Percentiles rank a stretch among this genome's conserved stretches.
Evolutionary conservation across 2,797 vertebrate species (phyloP).

Genomic region (Sarcophilus harrisii): DNA sequence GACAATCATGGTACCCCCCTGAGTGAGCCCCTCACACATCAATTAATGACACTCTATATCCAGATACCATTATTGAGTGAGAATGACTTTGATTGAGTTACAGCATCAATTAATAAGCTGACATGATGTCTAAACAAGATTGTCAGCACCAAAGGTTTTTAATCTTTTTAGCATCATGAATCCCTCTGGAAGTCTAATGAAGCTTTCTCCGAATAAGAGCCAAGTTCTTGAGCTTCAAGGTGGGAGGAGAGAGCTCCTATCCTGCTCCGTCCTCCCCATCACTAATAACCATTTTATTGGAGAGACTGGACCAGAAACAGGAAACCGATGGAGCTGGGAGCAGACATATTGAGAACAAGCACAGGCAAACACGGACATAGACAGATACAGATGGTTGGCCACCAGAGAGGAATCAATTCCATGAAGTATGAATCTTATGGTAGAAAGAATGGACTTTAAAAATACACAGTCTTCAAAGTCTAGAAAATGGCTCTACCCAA

Average conservation of each 20-base stretch:
- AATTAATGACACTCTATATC: background rate
- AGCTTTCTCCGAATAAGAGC: background rate
- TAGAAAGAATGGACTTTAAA: background rate
- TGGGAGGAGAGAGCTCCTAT: background rate
- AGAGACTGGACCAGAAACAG: background rate
- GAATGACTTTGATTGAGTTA: background rate
- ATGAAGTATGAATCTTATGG: background rate
- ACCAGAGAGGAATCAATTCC: background rate
- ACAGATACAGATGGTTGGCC: background rate
- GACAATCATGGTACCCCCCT: background rate
- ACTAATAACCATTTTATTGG: background rate
- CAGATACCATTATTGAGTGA: background rate
- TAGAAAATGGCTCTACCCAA: background rate
- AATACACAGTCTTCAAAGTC: background rate
- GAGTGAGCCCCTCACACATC: background rate
- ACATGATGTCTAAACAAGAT: background rate
- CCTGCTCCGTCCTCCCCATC: background rate
- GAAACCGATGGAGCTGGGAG: background rate
- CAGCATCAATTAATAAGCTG: background rate
- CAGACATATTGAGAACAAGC: background rate
- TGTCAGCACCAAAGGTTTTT: background rate
- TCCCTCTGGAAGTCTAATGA: background rate
- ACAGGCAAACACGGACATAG: background rate
- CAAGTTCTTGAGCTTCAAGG: background rate
- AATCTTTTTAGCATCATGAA: background rate